Conservation (phyloP, 2,888 invertebrate species). For the Leptopterna dolabrata region DNA sequence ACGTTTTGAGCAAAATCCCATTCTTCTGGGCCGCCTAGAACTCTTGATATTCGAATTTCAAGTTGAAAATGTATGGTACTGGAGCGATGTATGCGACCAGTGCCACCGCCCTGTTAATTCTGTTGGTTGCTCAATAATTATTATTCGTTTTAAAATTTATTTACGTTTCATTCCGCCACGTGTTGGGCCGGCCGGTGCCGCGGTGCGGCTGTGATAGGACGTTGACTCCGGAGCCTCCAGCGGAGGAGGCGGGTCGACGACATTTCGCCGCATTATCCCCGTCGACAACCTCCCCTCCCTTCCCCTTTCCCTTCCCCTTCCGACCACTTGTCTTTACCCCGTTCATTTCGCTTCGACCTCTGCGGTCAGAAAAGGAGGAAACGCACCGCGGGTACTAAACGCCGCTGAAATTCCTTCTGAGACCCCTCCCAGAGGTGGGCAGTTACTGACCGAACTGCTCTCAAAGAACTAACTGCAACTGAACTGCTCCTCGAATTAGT, state of each 20-base stretch:
- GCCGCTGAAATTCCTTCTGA: neutral
- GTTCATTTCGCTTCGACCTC: neutral
- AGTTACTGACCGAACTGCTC: too few relatives aligned
- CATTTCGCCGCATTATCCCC: slow-evolving; percentile 2
- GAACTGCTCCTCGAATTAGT: too few relatives aligned
- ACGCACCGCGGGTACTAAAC: neutral
- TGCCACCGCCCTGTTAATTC: too few relatives aligned
- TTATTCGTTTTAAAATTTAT: too few relatives aligned
- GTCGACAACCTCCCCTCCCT: neutral
- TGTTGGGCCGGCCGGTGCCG: neutral
- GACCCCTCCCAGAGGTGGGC: too few relatives aligned
- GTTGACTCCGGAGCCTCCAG: neutral
- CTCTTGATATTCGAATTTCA: too few relatives aligned
- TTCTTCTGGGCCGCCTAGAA: too few relatives aligned
- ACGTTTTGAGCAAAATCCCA: too few relatives aligned
- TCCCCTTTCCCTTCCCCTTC: neutral
- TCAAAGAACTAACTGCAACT: too few relatives aligned
- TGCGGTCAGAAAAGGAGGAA: slow-evolving; percentile 12
- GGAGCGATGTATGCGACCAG: too few relatives aligned
- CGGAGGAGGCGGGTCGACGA: neutral
- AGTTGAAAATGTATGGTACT: too few relatives aligned
- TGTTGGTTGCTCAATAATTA: too few relatives aligned
- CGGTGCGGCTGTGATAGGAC: neutral
- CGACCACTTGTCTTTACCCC: neutral
- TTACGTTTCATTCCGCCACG: neutral